phyloP scores from a whole-genome alignment of 2,113 vertebrate species.

The Climacteris rufus region DNA sequence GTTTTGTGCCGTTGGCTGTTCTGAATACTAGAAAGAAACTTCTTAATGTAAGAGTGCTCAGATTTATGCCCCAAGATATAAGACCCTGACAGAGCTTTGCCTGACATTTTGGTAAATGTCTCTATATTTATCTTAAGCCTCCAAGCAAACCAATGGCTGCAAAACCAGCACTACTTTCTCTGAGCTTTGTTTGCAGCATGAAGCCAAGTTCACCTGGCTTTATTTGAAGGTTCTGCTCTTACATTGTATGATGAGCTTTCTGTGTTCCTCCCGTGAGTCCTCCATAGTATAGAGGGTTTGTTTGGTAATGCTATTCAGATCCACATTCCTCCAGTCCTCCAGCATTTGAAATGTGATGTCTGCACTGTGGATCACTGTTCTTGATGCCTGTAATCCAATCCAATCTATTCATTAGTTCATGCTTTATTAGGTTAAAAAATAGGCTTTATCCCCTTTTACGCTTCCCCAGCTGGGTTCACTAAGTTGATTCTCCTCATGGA shows the following conservation, averaged over 20 bases:
- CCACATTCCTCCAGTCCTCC: constrained; percentile 99
- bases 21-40: neutral
- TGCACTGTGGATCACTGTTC: constrained; percentile 98
- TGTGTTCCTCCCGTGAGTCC: constrained; percentile 91
- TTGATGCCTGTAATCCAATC: constrained; percentile 85
- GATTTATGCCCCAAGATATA: neutral
- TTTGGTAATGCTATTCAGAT: constrained; percentile 98
- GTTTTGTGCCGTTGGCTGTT: neutral
- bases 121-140: neutral
- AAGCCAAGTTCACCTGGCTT: neutral
- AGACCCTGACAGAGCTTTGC: neutral
- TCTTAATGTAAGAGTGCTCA: neutral
- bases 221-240: constrained; percentile 64
- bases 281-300: constrained; percentile 99
- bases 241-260: constrained; percentile 94
- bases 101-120: neutral
- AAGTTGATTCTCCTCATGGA: neutral
- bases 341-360: constrained; percentile 99
- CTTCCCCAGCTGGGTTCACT: constrained; percentile 18
- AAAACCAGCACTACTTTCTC: neutral
- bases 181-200: neutral
- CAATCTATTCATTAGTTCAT: constrained; percentile 54
- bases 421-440: constrained; percentile 36
- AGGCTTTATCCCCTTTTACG: constrained; percentile 8
- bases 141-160: neutral